phyloP scores from a whole-genome alignment of 1,140 invertebrate genomes.

The Eciton burchellii region DNA sequence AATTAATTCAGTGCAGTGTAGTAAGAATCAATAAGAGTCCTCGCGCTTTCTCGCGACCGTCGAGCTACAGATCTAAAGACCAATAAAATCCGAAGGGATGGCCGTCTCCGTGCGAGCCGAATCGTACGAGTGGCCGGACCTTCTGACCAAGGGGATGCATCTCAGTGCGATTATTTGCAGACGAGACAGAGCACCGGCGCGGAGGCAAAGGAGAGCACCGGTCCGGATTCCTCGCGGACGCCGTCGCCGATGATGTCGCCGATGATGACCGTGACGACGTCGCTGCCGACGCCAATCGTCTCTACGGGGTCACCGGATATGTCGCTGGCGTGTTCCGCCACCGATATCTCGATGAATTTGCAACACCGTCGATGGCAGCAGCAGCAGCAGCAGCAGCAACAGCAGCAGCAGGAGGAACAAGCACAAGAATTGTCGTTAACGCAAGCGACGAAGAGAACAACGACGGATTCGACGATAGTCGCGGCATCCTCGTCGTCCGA shows the following conservation, averaged over 20 bases:
- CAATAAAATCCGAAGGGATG: too few species aligned
- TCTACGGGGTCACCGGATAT: slow-evolving; percentile 61
- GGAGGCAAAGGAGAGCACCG: slow-evolving; percentile 75
- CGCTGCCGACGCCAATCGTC: slow-evolving; percentile 45
- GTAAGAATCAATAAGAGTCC: too few species aligned
- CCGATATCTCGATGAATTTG: slow-evolving; percentile 46
- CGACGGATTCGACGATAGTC: not conserved
- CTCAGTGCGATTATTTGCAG: slow-evolving; percentile 71
- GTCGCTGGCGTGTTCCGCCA: slow-evolving; percentile 50
- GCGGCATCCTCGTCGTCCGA: slow-evolving; percentile 60
- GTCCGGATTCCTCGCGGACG: slow-evolving; percentile 73
- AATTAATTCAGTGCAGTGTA: too few species aligned
- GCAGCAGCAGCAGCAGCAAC: slow-evolving; percentile 23
- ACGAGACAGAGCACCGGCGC: slow-evolving; percentile 81
- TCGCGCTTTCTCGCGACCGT: too few species aligned
- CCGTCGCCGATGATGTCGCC: slow-evolving; percentile 50
- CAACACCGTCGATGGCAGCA: slow-evolving; percentile 45
- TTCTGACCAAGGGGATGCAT: not conserved
- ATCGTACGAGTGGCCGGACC: not conserved
- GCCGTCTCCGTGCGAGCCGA: too few species aligned
- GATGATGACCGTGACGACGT: too few species aligned
- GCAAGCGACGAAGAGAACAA: slow-evolving; percentile 12
- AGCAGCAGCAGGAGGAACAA: slow-evolving; percentile 23
- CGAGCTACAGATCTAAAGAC: too few species aligned
- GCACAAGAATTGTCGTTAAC: slow-evolving; percentile 16